Evolutionary conservation across 2,888 invertebrate genomes (phyloP), one percentile per base, ranked within the genome.

Genomic region (Cantharis nigra): DNA sequence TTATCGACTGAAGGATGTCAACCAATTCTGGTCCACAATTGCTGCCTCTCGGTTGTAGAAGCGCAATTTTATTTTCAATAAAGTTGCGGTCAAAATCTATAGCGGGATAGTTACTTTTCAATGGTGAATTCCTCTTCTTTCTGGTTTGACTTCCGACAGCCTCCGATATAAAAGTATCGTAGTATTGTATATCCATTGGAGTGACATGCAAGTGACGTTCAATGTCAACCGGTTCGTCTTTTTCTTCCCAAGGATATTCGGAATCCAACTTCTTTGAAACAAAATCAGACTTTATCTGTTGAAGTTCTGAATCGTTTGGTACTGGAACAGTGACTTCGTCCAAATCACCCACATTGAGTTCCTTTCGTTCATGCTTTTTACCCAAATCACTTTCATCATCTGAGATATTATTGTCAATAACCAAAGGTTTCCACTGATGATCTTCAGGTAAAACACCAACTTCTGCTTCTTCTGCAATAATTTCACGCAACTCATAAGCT

Each of bases 111-210:
- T 49, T 78, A 49, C 30, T 75, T 9, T 76, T 75, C 1, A 78
- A 2, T 62, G 75, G 70, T 28, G 81, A 79, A 75, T 81, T 81
- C 74, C 80, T 82, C 18, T 81, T 63, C 7, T 79, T 13, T 16
- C 74, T 67, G 18, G 83, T 81, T 2, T 72, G 73, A n/a, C 72
- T 72, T 10, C 30, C 28, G 9, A 84, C 73, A 30, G 74, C 79
- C 69, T 84, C 86, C 81, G 70, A 83, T 72, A 93, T 90, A 83
- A 95, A 95, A 72, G 91, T 90, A 77, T 91, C 91, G 85, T 93
- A 95, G 83, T 94, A 93, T 78, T 93, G 92, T 3, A 95, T 88
- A 83, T 95, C 95, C 83, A 94, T 91, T 1, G 92, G 86, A 5
- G 92, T 93, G 0, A 92, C 89, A 70, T 91, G 89, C 1, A 93